phyloP scores from a whole-genome alignment of 2,797 vertebrate species.

The Liparis tanakae region DNA sequence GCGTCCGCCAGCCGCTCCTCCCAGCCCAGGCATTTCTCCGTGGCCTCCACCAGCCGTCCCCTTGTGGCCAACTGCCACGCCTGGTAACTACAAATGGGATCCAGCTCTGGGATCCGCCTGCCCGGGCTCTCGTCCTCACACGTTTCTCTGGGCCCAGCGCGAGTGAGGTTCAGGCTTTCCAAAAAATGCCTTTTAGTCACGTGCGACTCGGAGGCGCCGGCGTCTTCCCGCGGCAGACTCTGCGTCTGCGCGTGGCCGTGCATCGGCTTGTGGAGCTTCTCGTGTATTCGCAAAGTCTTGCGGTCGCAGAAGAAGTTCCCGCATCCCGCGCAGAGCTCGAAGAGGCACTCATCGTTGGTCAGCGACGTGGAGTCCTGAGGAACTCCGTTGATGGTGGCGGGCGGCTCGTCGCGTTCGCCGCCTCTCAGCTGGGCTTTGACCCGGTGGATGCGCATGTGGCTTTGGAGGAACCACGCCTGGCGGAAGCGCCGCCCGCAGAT shows the following conservation, averaged over 20 bases:
- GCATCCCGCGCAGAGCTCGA: constrained; percentile 94
- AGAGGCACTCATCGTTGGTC: constrained; percentile 89
- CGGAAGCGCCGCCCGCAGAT: constrained; percentile 97
- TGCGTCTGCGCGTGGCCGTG: constrained; percentile 40
- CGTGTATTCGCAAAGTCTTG: constrained; percentile 89
- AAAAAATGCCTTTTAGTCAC: constrained; percentile 86
- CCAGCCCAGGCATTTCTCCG: constrained; percentile 91
- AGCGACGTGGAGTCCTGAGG: constrained; percentile 88
- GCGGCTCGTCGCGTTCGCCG: constrained; percentile 79
- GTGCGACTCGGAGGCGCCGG: constrained; percentile 48
- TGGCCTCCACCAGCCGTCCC: constrained; percentile 90
- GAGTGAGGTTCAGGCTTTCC: constrained; percentile 87
- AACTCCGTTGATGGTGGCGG: constrained; percentile 92
- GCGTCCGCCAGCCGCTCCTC: constrained; percentile 90
- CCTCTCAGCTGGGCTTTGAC: constrained; percentile 86
- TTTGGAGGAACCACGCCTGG: constrained; percentile 98
- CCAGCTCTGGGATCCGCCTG: constrained; percentile 90
- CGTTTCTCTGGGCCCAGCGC: constrained; percentile 68
- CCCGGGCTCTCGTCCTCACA: constrained; percentile 69
- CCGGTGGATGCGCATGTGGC: constrained; percentile 97
- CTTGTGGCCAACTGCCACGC: constrained; percentile 96
- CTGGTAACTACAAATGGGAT: constrained; percentile 97
- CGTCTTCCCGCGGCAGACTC: constrained; percentile 46
- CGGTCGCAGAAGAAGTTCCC: constrained; percentile 94
- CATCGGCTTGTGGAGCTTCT: constrained; percentile 85